Evolutionary conservation across 2,113 vertebrate genomes (phyloP).

Genomic region (Chaetura pelagica): DNA sequence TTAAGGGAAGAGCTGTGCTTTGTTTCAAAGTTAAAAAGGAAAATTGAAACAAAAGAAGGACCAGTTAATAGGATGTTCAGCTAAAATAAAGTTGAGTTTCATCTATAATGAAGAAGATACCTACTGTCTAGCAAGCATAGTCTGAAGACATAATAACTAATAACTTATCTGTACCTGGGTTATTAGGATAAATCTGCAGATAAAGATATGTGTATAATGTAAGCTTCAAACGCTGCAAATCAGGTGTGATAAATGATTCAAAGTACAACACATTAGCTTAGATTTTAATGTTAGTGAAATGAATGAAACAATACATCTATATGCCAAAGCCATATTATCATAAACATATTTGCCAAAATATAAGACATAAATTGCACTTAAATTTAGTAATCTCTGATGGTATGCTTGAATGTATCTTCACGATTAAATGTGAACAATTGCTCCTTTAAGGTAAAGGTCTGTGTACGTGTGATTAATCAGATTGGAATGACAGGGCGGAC

Average conservation of each 20-base stretch:
- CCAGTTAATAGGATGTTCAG: conserved; percentile 7
- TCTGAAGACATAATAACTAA: conserved; percentile 38
- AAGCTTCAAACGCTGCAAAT: conserved; percentile 60
- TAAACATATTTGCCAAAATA: conserved; percentile 75
- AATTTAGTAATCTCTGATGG: conserved; percentile 74
- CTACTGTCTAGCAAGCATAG: not conserved
- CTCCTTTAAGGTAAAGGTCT: conserved; percentile 86
- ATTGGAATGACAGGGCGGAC: conserved; percentile 81
- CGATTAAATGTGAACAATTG: conserved; percentile 85
- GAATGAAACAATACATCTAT: conserved; percentile 67
- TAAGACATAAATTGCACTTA: conserved; percentile 74
- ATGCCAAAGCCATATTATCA: conserved; percentile 66
- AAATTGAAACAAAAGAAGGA: not conserved
- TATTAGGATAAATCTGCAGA: conserved; percentile 69
- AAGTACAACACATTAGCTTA: conserved; percentile 64
- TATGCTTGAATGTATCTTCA: conserved; percentile 78
- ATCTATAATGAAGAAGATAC: conserved; percentile 5
- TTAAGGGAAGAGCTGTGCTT: not conserved
- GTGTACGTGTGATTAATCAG: conserved; percentile 82
- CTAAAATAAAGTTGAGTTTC: conserved; percentile 35
- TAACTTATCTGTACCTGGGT: conserved; percentile 55
- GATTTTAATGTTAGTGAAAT: conserved; percentile 73
- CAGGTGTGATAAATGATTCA: conserved; percentile 67
- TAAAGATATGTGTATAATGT: conserved; percentile 55
- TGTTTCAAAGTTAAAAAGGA: not conserved